Base-by-base conservation (phyloP, 2,113 vertebrate species). In the Eublepharis macularius region DNA sequence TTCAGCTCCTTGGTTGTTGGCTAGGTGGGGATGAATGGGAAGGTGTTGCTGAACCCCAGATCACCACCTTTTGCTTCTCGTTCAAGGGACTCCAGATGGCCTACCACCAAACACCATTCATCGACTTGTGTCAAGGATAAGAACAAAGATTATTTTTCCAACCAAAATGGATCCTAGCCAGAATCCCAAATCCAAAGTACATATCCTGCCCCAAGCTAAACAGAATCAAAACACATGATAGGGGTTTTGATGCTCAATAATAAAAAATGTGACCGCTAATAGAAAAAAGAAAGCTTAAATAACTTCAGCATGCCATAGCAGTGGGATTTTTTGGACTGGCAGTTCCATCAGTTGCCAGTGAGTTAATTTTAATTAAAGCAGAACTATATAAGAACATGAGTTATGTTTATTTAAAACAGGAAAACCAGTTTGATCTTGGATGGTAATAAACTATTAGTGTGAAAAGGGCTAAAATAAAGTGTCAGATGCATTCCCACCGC, bases 291-390 rank as follows among this genome's bases (percentile, higher is more conserved):
- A 34, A 72, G 41, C 24, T 47, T 70, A 19, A 63, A 29, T 47
- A 2, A 16, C 45, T 82, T 41, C 14, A 57, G 26, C 72, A 39
- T 63, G 39, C 29, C 51, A 49, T 39, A 73, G 41, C 66, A 65
- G 39, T 36, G 43, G 57, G 39, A 32, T 78, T 26, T 5, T 43
- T 68, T 51, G 65, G 29, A 16, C 7, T 80, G 84, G 36, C 29
- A 73, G 39, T 63, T 41, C 36, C 80, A 26, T 83, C 54, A 65
- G 45, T 9, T 47, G 39, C 51, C 81, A 83, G 45, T 13, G 41
- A 43, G n/a, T 45, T 78, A 32, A 19, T 43, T 81, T 81, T 65
- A 65, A 82, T 88, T 85, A 70, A 76, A 86, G 24, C 26, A 34
- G 63, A 88, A 68, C 17, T 65, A 8, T 63, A 54, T 21, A 63